phyloP scores from a whole-genome alignment of 2,113 vertebrate genomes.

The Ammodramus savannarum region DNA sequence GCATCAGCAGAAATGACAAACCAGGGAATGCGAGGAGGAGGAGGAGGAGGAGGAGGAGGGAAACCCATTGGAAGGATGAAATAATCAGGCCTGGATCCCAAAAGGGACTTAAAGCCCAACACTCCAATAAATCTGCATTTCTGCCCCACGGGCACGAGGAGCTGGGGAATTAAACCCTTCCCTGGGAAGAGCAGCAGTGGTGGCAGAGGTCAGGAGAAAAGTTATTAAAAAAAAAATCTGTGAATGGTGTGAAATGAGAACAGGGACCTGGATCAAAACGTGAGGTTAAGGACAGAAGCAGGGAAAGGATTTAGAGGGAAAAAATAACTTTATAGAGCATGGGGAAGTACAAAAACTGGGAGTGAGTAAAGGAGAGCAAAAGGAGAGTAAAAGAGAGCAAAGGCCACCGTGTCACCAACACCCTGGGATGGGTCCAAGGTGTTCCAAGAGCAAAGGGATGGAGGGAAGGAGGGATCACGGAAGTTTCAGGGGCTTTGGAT shows the following conservation, averaged over 20 bases:
- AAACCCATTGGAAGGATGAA: neutral
- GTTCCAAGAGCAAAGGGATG: neutral
- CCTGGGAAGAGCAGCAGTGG: neutral
- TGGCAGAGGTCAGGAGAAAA: neutral
- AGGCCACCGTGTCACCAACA: neutral
- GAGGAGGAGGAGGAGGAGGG: too few species aligned
- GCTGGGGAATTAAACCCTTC: neutral
- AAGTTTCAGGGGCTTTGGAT: neutral
- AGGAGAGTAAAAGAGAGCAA: neutral
- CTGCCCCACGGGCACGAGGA: accelerated
- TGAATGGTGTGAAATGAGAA: neutral
- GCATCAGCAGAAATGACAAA: neutral
- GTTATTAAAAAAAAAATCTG: neutral
- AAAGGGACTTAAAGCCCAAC: neutral
- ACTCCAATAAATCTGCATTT: neutral
- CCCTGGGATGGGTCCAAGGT: accelerated
- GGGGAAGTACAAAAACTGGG: neutral
- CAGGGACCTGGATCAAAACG: neutral
- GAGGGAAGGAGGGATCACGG: accelerated
- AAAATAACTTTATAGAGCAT: neutral
- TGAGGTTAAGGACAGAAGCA: neutral
- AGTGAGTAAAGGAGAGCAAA: neutral
- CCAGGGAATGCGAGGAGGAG: neutral
- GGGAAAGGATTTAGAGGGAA: neutral
- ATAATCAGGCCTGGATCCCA: neutral